phyloP scores from a whole-genome alignment of 92 coral and sea anemone species.

The Porites rus region DNA sequence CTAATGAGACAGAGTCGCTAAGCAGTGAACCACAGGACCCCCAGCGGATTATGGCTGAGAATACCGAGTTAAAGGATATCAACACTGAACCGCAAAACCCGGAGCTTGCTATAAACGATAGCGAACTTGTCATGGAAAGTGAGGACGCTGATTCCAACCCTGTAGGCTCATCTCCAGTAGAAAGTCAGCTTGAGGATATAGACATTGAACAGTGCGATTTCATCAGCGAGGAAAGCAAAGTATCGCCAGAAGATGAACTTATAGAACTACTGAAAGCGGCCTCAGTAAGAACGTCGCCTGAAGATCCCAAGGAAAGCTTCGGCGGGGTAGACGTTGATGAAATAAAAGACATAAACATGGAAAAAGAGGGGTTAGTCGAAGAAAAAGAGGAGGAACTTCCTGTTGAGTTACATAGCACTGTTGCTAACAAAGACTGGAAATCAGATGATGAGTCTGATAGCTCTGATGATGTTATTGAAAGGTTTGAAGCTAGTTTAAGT shows the following conservation, averaged over 20 bases:
- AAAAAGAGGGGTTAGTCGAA: neutral
- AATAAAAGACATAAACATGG: neutral
- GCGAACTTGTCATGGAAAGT: neutral
- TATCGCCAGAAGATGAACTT: slow-evolving; percentile 79
- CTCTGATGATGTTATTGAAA: slow-evolving; percentile 43
- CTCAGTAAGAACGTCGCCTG: slow-evolving; percentile 37
- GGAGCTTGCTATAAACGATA: neutral
- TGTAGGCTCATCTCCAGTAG: slow-evolving; percentile 46
- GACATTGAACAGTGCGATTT: slow-evolving; percentile 87
- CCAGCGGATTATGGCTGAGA: neutral
- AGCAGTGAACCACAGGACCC: neutral
- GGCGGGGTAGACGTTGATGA: slow-evolving; percentile 1
- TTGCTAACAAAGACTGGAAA: neutral
- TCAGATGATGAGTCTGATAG: slow-evolving; percentile 26
- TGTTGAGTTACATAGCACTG: neutral
- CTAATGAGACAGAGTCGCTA: neutral
- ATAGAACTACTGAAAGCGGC: slow-evolving; percentile 72
- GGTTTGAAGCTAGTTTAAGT: slow-evolving; percentile 38
- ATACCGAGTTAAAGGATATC: neutral
- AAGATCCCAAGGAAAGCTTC: slow-evolving; percentile 23
- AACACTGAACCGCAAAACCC: neutral
- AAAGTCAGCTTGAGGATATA: slow-evolving; percentile 85
- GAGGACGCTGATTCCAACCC: neutral
- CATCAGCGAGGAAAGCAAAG: slow-evolving; percentile 71
- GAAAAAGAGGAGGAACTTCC: neutral